These are phyloP conservation scores for Crotalus viridis DNA, from an alignment of 2,113 vertebrate species.

Conservation along the genomic window DNA sequence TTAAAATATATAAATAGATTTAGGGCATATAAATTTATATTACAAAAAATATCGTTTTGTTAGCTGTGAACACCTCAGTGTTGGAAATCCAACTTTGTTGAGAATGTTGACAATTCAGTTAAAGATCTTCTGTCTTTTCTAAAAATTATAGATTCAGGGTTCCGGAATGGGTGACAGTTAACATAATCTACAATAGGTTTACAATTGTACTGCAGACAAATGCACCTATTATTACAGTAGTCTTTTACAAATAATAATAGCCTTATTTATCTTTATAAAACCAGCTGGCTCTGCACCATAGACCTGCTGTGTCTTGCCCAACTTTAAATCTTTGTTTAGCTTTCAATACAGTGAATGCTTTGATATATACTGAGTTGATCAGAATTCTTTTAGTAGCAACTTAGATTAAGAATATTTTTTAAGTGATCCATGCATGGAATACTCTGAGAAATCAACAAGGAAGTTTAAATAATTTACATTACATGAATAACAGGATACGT, in stretches of 20 bases:
- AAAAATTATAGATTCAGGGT: background rate
- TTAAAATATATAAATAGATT: background rate
- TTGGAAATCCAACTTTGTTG: background rate
- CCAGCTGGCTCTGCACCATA: background rate
- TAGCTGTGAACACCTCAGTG: background rate
- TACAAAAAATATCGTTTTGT: background rate
- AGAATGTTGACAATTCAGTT: background rate
- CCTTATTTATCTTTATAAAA: background rate
- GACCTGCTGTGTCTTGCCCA: background rate
- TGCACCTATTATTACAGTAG: background rate
- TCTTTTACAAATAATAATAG: background rate
- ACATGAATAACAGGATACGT: background rate
- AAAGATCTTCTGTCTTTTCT: background rate
- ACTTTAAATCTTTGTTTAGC: background rate
- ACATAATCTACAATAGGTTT: background rate
- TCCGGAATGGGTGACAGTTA: background rate
- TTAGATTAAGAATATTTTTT: background rate
- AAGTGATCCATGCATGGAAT: background rate
- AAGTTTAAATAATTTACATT: background rate
- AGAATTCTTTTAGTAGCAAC: background rate
- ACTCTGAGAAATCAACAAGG: background rate
- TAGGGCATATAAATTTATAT: background rate
- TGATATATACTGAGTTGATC: background rate
- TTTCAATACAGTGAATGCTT: background rate
- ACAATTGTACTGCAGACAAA: background rate